Evolutionary conservation across 2,888 invertebrate species (phyloP), one percentile per base, ranked within the genome.

Genomic region (Adela reaumurella): DNA sequence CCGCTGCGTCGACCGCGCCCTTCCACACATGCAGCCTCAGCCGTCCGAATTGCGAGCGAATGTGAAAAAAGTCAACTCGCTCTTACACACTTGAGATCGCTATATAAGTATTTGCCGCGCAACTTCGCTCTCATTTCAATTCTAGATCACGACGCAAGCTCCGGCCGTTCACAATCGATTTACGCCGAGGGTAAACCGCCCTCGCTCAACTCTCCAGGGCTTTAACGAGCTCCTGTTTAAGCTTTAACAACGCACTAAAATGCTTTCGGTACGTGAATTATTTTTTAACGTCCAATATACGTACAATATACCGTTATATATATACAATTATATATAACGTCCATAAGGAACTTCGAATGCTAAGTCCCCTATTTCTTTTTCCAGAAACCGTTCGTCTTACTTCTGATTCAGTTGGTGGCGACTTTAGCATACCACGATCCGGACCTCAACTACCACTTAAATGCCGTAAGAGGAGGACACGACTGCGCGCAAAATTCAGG

Each of bases 1-100:
- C 24, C 5, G 24, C 24, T 8, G 24, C 24, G 8, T 4, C 24
- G 24, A 35, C 35, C 35, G n/a, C 35, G 35, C 35, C 35, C 35
- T 35, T 35, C 35, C 35, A 35, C 35, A 35, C 35, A 35, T 14
- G 10, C 24, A 24, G 3, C 35, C 35, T 8, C n/a, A 8, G 35
- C n/a, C 35, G 14, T 35, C 51, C 53, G 52, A 60, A 63, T 46
- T 41, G 28, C 43, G 43, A 64, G 77, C 74, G 77, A 77, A 74
- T 66, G 78, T 72, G 64, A 74, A 77, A 76, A 78, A 74, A 65
- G 70, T 61, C 68, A 69, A 74, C 77, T 72, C 67, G 77, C 69
- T 77, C 77, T 74, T 76, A 77, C 78, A 77, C 76, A 77, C 70
- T 74, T 77, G 77, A 70, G 66, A 65, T 70, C 62, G 65, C 69